A percentile compares a stretch with the other conserved stretches of the same genome.
These are phyloP conservation scores for Pecten maximus DNA, from an alignment of 2,888 invertebrate genomes.

Conservation along the genomic window DNA sequence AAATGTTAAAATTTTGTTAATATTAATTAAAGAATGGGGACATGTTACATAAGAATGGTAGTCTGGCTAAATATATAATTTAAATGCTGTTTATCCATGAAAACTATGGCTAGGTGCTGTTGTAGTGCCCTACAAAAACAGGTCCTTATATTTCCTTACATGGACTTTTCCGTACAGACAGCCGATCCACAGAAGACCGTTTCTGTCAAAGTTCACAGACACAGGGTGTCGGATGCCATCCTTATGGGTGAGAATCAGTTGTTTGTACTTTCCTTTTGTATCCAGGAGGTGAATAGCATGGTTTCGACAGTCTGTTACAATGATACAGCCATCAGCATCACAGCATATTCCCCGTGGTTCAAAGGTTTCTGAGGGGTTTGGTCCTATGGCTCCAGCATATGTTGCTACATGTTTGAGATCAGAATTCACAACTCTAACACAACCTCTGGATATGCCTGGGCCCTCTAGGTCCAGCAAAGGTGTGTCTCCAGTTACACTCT, in stretches of 20 bases:
- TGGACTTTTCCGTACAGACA: slow-evolving; percentile 11
- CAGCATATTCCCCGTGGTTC: slow-evolving; percentile 22
- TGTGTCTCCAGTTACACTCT: background rate
- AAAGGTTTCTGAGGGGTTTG: background rate
- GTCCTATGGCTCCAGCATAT: slow-evolving; percentile 9
- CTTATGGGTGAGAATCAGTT: background rate
- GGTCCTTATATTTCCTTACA: background rate
- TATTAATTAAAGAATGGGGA: no score
- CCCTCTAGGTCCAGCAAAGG: slow-evolving; percentile 4
- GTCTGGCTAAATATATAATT: no score
- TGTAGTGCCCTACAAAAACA: background rate
- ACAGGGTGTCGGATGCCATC: slow-evolving; percentile 1
- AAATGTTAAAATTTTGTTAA: no score
- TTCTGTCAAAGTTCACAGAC: background rate
- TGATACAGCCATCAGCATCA: background rate
- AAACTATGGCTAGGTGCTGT: background rate
- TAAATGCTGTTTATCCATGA: background rate
- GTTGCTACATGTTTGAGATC: slow-evolving; percentile 15
- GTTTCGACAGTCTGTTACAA: background rate
- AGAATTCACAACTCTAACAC: background rate
- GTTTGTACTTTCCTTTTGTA: background rate
- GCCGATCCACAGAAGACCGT: background rate
- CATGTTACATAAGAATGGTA: no score
- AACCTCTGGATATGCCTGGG: background rate
- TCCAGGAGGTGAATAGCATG: background rate